Evolutionary conservation across 2,797 vertebrate species (phyloP).

Genomic region (Picus viridis): DNA sequence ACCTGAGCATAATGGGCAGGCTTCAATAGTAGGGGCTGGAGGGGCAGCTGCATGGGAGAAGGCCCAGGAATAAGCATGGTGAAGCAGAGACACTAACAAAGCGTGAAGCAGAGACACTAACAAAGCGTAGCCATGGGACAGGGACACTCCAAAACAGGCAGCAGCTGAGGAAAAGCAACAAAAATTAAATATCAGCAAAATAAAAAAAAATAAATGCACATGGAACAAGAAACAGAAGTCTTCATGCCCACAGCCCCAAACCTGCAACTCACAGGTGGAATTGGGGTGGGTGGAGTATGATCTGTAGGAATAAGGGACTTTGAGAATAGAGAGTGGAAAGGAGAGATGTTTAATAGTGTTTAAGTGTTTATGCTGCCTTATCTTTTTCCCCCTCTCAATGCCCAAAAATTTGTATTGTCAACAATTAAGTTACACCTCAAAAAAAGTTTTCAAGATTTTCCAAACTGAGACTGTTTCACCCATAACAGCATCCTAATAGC

Average conservation of each 20-base stretch:
- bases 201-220: neutral
- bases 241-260: neutral
- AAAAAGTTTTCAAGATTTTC: neutral
- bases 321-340: neutral
- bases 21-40: neutral
- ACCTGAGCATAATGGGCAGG: neutral
- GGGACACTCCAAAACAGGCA: neutral
- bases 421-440: neutral
- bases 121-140: neutral
- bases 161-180: neutral
- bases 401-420: neutral
- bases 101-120: neutral
- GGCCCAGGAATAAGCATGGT: fast-evolving
- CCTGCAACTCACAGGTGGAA: neutral
- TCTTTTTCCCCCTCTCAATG: neutral
- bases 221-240: neutral
- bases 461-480: neutral
- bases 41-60: neutral
- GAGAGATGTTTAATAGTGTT: neutral
- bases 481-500: neutral
- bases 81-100: neutral
- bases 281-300: neutral
- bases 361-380: neutral
- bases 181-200: neutral
- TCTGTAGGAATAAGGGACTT: neutral